These are phyloP conservation scores for Fundulus diaphanus DNA, from an alignment of 2,797 vertebrate species.

Conservation along the genomic window DNA sequence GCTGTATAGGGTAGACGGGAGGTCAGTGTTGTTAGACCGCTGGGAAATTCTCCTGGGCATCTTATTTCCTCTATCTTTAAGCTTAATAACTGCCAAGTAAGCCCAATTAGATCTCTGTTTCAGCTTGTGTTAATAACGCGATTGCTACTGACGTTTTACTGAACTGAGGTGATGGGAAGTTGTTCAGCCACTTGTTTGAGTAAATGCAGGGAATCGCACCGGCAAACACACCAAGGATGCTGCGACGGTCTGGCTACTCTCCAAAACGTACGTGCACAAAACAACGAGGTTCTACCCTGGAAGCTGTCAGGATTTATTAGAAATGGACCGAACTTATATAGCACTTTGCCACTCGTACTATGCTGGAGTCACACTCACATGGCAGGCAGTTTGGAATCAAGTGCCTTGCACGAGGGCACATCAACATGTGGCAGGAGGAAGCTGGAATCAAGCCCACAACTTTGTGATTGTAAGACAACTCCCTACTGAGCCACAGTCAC, in stretches of 20 bases:
- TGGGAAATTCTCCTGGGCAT: background rate
- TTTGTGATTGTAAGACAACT: background rate
- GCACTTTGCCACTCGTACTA: background rate
- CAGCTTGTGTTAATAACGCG: background rate
- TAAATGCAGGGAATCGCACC: background rate
- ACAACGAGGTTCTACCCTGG: background rate
- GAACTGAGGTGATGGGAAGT: background rate
- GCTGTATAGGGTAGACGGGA: background rate
- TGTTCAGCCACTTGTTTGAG: background rate
- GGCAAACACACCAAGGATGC: background rate
- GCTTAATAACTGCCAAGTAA: background rate
- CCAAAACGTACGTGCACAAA: background rate
- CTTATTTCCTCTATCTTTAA: background rate
- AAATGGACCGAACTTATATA: background rate
- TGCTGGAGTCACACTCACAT: background rate
- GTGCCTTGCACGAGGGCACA: background rate
- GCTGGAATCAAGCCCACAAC: background rate
- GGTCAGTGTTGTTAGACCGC: background rate
- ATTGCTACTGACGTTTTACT: background rate
- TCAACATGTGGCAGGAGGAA: background rate
- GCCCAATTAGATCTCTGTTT: constrained; percentile 1
- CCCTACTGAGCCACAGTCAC: background rate
- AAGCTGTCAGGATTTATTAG: background rate
- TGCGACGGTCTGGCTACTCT: background rate
- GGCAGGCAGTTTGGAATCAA: background rate